Evolutionary conservation across 2,797 vertebrate species (phyloP).

Genomic region (Lithobates sylvaticus): DNA sequence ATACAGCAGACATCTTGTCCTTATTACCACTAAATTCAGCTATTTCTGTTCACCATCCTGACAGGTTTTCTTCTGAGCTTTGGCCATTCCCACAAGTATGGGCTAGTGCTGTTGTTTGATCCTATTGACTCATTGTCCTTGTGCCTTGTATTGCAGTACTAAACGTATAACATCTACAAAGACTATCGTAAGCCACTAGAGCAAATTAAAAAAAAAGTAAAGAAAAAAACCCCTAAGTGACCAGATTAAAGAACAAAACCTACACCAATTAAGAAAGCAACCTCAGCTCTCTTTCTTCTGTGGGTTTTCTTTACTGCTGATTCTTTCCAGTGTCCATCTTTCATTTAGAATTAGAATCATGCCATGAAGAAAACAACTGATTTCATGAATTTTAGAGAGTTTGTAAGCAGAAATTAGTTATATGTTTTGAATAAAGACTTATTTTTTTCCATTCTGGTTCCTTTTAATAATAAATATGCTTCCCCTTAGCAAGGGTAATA

Average conservation of each 20-base stretch:
- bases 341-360: not conserved
- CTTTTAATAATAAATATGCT: constrained; percentile 29
- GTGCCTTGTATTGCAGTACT: constrained; percentile 50
- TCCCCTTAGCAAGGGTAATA: constrained; percentile 19
- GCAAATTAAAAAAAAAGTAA: constrained; percentile 19
- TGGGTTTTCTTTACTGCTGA: constrained; percentile 10
- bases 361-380: constrained; percentile 24
- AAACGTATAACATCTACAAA: constrained; percentile 56
- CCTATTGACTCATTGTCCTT: constrained; percentile 53
- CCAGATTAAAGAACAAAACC: constrained; percentile 26
- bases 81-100: constrained; percentile 56
- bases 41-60: constrained; percentile 50
- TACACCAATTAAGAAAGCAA: constrained; percentile 56
- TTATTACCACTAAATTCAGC: constrained; percentile 37
- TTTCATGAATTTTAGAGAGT: constrained; percentile 41
- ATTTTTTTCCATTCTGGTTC: constrained; percentile 6
- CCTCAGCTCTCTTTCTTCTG: constrained; percentile 21
- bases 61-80: constrained; percentile 55
- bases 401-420: constrained; percentile 7
- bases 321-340: constrained; percentile 24
- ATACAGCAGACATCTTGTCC: constrained; percentile 37
- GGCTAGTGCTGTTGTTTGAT: constrained; percentile 51
- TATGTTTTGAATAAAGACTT: constrained; percentile 4
- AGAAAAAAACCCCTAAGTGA: constrained; percentile 36
- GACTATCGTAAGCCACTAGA: constrained; percentile 33